Conservation (phyloP, 92 coral and sea anemone species). For the Parazoanthus atlanticus region DNA sequence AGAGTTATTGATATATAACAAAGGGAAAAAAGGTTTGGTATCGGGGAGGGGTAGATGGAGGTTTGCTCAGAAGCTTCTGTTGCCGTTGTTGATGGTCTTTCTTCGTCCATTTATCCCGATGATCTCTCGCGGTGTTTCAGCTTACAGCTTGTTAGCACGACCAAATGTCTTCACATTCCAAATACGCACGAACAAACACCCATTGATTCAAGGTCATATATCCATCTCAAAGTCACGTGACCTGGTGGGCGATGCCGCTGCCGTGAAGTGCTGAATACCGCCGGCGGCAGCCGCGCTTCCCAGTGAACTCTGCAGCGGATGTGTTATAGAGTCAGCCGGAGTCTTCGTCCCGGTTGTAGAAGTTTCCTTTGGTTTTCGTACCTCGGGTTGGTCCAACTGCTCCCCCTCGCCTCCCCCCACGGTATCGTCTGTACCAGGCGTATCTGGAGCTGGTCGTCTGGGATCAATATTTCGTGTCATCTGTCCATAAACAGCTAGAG, state of each 20-base stretch:
- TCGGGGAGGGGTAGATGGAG: too few species aligned
- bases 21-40: too few species aligned
- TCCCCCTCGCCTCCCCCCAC: conserved; percentile 32
- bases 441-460: conserved; percentile 35
- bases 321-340: neutral
- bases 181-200: neutral
- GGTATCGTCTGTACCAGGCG: conserved; percentile 40
- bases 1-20: too few species aligned
- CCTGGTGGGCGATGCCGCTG: conserved; percentile 89
- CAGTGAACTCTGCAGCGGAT: conserved; percentile 7
- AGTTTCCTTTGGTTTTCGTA: neutral
- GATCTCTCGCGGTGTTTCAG: neutral
- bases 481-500: conserved; percentile 96
- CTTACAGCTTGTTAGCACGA: neutral
- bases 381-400: neutral
- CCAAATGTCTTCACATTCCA: neutral
- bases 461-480: conserved; percentile 53
- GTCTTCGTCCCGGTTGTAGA: conserved; percentile 6
- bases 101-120: too few species aligned
- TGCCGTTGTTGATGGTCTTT: too few species aligned
- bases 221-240: conserved; percentile 65
- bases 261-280: conserved; percentile 76
- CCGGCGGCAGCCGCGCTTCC: conserved; percentile 36
- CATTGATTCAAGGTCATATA: neutral
- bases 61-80: too few species aligned